Evolutionary conservation across 1,140 invertebrate species (phyloP).

Genomic region (Drosophila persimilis): DNA sequence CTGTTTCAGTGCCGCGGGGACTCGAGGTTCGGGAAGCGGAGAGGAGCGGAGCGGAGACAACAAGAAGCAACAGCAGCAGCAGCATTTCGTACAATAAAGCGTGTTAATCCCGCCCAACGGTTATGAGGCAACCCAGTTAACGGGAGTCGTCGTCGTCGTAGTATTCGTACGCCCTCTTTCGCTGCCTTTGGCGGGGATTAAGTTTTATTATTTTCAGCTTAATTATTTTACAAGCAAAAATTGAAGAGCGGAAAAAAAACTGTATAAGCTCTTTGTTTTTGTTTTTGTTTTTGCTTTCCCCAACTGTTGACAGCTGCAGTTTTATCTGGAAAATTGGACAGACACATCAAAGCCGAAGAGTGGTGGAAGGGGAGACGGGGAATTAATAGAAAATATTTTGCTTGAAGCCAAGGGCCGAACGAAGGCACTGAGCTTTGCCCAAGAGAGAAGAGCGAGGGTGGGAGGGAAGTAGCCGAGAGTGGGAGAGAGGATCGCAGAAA

Average conservation of each 20-base stretch:
- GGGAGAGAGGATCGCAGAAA: constrained; percentile 32
- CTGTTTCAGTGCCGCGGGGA: constrained; percentile 40
- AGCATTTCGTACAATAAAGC: constrained; percentile 20
- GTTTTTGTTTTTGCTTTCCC: constrained; percentile 36
- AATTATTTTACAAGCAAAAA: constrained; percentile 74
- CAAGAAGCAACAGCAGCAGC: constrained; percentile 3
- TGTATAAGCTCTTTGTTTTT: constrained; percentile 25
- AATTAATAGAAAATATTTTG: constrained; percentile 52
- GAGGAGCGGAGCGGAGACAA: not conserved
- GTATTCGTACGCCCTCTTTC: constrained; percentile 15
- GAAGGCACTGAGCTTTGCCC: constrained; percentile 40
- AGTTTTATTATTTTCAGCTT: constrained; percentile 77
- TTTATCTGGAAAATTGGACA: constrained; percentile 49
- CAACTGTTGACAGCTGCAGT: constrained; percentile 57
- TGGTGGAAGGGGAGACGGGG: not conserved
- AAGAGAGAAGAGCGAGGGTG: constrained; percentile 38
- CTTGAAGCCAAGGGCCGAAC: constrained; percentile 10
- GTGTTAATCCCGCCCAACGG: constrained; percentile 71
- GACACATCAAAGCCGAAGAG: constrained; percentile 16
- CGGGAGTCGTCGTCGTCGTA: constrained; percentile 5
- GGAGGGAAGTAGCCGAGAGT: constrained; percentile 31
- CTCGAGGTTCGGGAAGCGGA: constrained; percentile 10
- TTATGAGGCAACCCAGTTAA: constrained; percentile 74
- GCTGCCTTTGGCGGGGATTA: constrained; percentile 57
- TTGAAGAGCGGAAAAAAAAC: constrained; percentile 26